These are phyloP conservation scores for Penelope pileata DNA, from an alignment of 2,113 vertebrate species.

Conservation along the genomic window DNA sequence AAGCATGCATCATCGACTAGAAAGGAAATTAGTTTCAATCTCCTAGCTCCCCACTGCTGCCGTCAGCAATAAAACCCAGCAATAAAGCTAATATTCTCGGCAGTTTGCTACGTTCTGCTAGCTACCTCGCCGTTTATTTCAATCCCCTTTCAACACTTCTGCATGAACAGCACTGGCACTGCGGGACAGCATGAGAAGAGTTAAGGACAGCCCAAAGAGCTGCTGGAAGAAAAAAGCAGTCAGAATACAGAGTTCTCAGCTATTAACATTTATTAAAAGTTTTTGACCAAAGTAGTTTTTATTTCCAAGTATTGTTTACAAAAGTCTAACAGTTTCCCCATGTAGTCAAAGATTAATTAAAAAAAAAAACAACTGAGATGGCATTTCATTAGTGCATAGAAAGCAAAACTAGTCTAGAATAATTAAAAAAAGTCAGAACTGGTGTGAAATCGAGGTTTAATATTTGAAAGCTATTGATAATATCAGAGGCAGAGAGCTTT, in stretches of 20 bases:
- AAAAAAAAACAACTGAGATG: neutral
- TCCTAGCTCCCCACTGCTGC: neutral
- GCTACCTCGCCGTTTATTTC: accelerated
- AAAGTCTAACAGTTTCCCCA: constrained; percentile 40
- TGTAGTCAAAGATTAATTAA: constrained; percentile 12
- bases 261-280: constrained; percentile 62
- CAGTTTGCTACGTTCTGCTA: neutral
- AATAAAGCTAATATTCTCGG: neutral
- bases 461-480: neutral
- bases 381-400: neutral
- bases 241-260: constrained; percentile 47
- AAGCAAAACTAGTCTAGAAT: neutral
- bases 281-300: constrained; percentile 13
- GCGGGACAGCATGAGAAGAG: neutral
- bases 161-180: neutral
- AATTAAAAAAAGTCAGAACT: neutral
- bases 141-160: accelerated
- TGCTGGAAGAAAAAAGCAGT: constrained; percentile 29
- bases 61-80: neutral
- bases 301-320: constrained; percentile 53
- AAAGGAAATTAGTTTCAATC: neutral
- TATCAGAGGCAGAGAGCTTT: neutral
- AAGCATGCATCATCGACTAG: neutral
- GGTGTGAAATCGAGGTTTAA: neutral
- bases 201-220: neutral